Percentiles rank a stretch among this genome's conserved stretches.
Conservation (phyloP, 2,888 invertebrate species). For the Napeogenes inachia region DNA sequence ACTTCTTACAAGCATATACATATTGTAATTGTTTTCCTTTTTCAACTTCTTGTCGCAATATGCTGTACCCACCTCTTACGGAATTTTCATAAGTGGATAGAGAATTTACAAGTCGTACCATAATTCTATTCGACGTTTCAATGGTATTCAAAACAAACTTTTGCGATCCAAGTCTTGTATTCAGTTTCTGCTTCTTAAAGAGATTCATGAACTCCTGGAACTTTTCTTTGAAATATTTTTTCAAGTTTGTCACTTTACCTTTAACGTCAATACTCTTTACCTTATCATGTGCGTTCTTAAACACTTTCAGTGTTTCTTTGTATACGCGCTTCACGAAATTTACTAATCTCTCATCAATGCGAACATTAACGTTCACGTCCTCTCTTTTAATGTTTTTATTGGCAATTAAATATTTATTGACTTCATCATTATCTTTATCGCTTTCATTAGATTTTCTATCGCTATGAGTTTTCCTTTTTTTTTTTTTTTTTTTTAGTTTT, state of each 20-base stretch:
- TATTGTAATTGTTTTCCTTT: conserved; percentile 37
- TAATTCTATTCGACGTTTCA: conserved; percentile 44
- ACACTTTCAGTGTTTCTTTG: conserved; percentile 42
- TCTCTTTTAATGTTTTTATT: conserved; percentile 8
- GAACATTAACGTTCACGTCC: conserved; percentile 8
- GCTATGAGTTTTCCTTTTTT: not conserved
- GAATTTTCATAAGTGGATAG: conserved; percentile 30
- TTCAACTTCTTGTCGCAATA: conserved; percentile 38
- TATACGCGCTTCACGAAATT: conserved; percentile 43
- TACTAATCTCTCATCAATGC: conserved; percentile 40
- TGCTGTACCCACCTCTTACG: conserved; percentile 25
- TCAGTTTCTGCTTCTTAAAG: conserved; percentile 41
- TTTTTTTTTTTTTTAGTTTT: not conserved
- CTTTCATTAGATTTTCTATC: too few relatives aligned
- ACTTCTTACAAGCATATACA: conserved; percentile 41
- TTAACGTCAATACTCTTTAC: conserved; percentile 28
- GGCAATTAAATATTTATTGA: conserved; percentile 7
- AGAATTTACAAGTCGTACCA: conserved; percentile 41
- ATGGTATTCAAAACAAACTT: conserved; percentile 51
- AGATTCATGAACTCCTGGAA: conserved; percentile 42
- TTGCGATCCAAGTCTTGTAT: conserved; percentile 44
- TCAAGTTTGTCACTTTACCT: conserved; percentile 34
- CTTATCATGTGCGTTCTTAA: conserved; percentile 37
- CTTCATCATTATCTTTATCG: not conserved
- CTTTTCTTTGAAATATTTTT: conserved; percentile 40